Conservation (phyloP, 2,113 vertebrate species). For the Pelecanus crispus region DNA sequence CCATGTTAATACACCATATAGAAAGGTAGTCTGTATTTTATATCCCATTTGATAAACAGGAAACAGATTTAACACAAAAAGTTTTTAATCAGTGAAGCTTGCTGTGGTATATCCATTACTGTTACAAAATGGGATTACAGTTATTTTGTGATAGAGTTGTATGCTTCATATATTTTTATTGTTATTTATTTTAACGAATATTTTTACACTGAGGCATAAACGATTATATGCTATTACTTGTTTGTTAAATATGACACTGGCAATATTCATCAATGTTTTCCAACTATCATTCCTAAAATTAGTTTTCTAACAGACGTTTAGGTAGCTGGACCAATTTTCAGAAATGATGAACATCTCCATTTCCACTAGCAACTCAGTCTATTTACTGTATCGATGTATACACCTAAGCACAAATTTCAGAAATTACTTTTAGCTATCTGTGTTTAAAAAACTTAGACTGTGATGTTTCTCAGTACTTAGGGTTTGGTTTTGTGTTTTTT, state of each 20-base stretch:
- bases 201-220: conserved; percentile 31
- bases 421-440: background rate
- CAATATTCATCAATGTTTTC: conserved; percentile 21
- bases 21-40: background rate
- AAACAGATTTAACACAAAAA: conserved; percentile 5
- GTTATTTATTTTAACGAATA: conserved; percentile 57
- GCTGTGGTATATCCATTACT: background rate
- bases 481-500: background rate
- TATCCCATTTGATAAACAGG: background rate
- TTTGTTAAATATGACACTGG: conserved; percentile 30
- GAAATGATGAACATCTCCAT: background rate
- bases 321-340: conserved; percentile 1
- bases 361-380: background rate
- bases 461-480: background rate
- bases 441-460: background rate
- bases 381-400: background rate
- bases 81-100: conserved; percentile 28
- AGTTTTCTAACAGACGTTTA: conserved; percentile 17
- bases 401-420: background rate
- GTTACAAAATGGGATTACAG: conserved; percentile 21
- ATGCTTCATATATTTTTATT: conserved; percentile 44
- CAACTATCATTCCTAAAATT: conserved; percentile 3
- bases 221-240: conserved; percentile 39
- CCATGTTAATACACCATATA: background rate
- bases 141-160: background rate